phyloP scores from a whole-genome alignment of 2,888 invertebrate species.

The Ophioninae sp. region DNA sequence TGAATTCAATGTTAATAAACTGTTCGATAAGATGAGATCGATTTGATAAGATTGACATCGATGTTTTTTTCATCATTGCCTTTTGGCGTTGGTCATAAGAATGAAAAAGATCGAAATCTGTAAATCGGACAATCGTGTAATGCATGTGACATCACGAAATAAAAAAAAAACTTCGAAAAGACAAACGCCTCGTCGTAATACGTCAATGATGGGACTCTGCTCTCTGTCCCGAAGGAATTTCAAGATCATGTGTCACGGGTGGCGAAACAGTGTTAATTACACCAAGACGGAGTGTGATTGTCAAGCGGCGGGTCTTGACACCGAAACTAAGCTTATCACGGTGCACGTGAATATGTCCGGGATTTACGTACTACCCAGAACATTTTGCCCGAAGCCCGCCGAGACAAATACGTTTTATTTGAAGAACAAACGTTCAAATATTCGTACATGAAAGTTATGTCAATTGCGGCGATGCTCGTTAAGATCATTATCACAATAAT shows the following conservation, averaged over 20 bases:
- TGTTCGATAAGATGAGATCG: too few relatives aligned
- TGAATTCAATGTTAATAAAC: too few relatives aligned
- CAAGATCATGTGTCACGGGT: not conserved
- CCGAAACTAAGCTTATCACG: not conserved
- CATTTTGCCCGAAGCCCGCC: not conserved
- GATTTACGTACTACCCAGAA: not conserved
- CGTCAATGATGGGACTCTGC: not conserved
- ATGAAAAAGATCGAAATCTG: not conserved
- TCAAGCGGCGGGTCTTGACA: not conserved
- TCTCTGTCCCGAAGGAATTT: not conserved
- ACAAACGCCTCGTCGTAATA: not conserved
- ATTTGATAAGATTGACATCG: too few relatives aligned
- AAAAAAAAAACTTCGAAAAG: not conserved
- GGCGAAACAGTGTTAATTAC: not conserved
- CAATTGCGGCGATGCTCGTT: not conserved
- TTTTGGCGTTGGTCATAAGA: not conserved
- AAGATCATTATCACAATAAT: not conserved
- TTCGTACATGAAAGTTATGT: not conserved
- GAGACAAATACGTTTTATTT: not conserved
- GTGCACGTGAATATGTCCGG: not conserved
- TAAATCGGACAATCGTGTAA: not conserved
- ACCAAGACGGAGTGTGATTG: not conserved
- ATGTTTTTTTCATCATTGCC: not conserved
- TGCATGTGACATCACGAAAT: not conserved
- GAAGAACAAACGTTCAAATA: not conserved